Conservation (phyloP, 2,888 invertebrate species). For the Petrophora chlorosata region DNA sequence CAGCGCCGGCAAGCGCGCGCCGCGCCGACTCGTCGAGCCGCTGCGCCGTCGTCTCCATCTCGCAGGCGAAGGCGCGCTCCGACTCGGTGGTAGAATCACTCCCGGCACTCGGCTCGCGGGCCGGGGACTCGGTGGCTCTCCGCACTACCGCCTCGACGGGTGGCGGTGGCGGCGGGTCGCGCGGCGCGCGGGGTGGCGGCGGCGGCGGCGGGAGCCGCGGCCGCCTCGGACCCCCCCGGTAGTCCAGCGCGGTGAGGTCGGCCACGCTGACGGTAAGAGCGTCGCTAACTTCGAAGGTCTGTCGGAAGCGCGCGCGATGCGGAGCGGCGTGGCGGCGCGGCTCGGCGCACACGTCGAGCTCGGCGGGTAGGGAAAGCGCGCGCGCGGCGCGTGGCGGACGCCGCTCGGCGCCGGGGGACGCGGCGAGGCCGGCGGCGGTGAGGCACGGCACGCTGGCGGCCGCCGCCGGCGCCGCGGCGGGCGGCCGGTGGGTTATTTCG, state of each 20-base stretch:
- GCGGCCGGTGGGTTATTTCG: constrained; percentile 63
- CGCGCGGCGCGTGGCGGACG: constrained; percentile 70
- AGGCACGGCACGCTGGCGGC: constrained; percentile 75
- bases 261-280: constrained; percentile 85
- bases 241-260: constrained; percentile 84
- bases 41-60: constrained; percentile 77
- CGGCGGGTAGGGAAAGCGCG: constrained; percentile 85
- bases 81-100: constrained; percentile 79
- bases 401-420: constrained; percentile 60
- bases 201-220: constrained; percentile 72
- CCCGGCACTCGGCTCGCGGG: constrained; percentile 73
- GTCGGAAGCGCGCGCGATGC: constrained; percentile 74
- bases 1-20: constrained; percentile 76
- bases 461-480: constrained; percentile 56
- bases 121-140: constrained; percentile 54
- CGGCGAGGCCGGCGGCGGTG: constrained; percentile 59
- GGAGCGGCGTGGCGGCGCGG: constrained; percentile 55
- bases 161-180: constrained; percentile 56
- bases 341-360: constrained; percentile 85
- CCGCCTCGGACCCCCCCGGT: constrained; percentile 71
- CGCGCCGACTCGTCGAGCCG: constrained; percentile 72
- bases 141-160: constrained; percentile 48
- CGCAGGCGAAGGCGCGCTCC: constrained; percentile 70
- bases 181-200: constrained; percentile 53
- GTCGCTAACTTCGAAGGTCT: constrained; percentile 75